Base-by-base conservation (phyloP, 1,140 invertebrate species). In the Drosophila hydei region DNA sequence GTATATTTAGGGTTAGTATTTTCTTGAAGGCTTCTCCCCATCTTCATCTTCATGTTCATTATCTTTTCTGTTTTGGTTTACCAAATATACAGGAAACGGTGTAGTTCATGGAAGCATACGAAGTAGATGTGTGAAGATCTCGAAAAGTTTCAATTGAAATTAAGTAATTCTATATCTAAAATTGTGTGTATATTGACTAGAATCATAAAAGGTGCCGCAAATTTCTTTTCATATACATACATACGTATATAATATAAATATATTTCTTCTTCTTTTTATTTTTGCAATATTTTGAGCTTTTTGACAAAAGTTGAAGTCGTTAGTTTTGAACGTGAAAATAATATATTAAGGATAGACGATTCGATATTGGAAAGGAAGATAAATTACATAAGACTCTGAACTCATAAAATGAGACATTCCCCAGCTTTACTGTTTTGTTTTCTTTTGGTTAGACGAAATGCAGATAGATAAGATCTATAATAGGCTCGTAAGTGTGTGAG, bases 221-320 rank as follows among this genome's bases (percentile, higher is more conserved):
- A 51, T 71, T 56, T 27, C 23, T 33, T 60, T 30, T 58, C 21
- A 12, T 14, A 36, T 43, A 16, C 21, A 38, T 40, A 40, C 25
- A 47, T 47, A 38, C 42, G 33, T 11, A 51, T n/a, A 27, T 30
- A 30, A 21, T n/a, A 54, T 38, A 33, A 38, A 36, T n/a, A 27
- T 61, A 61, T 23, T 33, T 40, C 21, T 54, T n/a, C 4, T 3
- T 23, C 2, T 23, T 27, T 27, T 27, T 27, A 5, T 27, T 7
- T 27, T 27, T 71, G 62, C 6, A 7, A 14, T 58, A 33, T 14
- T 52, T 75, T 27, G 52, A 78, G 69, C 55, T 72, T 33, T 33
- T 11, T 72, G 71, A 85, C 72, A 84, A 83, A 83, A 84, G 79
- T 79, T 83, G 55, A 84, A 84, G 75, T 84, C 72, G 61, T 61